phyloP scores from a whole-genome alignment of 2,113 vertebrate genomes.

The Mormyrus lacerda region DNA sequence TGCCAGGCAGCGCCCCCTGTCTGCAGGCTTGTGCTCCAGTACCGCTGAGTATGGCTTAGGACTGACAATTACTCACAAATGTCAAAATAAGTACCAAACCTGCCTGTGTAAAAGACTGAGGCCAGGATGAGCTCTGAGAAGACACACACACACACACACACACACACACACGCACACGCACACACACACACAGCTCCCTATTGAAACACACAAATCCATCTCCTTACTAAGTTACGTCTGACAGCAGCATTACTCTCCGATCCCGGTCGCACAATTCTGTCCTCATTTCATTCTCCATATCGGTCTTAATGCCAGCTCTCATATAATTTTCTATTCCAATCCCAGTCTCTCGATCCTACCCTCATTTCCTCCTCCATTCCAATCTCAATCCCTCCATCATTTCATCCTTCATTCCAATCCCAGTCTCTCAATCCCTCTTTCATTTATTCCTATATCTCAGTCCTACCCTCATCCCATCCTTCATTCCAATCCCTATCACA shows the following conservation, averaged over 20 bases:
- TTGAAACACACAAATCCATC: neutral
- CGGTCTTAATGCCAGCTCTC: neutral
- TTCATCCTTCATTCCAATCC: neutral
- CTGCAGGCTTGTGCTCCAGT: neutral
- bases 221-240: neutral
- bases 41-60: neutral
- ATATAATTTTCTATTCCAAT: neutral
- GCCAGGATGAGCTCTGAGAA: neutral
- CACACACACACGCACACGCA: neutral
- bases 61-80: conserved; percentile 4
- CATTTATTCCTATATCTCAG: neutral
- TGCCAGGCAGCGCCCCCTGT: neutral
- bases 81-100: conserved; percentile 3
- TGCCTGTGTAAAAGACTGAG: neutral
- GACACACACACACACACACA: neutral
- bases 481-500: conserved; percentile 3
- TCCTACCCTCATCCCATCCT: neutral
- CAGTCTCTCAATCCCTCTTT: neutral
- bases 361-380: neutral
- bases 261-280: neutral
- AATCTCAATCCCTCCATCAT: neutral
- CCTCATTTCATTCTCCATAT: neutral
- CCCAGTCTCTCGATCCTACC: neutral
- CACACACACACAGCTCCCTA: neutral
- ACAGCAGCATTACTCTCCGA: neutral